Evolutionary conservation across 2,888 invertebrate genomes (phyloP).

Genomic region (Epinotia demarniana): DNA sequence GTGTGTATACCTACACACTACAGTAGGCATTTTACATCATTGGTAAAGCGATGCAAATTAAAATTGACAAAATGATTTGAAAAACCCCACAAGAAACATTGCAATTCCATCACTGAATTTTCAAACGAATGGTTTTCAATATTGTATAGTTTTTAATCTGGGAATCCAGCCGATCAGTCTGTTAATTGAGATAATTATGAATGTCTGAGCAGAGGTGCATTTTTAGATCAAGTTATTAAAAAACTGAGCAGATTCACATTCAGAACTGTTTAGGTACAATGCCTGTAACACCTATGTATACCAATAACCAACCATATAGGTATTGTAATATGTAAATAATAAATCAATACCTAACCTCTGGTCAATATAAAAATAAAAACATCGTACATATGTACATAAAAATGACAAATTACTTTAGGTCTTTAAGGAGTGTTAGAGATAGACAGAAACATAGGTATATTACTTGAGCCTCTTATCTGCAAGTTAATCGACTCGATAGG

Average conservation of each 20-base stretch:
- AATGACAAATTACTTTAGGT: not conserved
- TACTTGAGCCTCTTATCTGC: not conserved
- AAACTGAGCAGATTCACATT: not conserved
- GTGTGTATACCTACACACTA: no score
- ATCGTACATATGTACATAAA: not conserved
- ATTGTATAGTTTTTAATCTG: constrained; percentile 37
- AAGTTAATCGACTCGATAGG: not conserved
- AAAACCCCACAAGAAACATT: not conserved
- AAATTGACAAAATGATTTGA: not conserved
- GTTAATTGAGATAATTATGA: constrained; percentile 43
- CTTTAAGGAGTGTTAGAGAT: not conserved
- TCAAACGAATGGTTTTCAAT: constrained; percentile 21
- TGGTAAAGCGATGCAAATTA: no score
- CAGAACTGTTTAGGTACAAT: not conserved
- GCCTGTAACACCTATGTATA: not conserved
- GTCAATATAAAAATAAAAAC: not conserved
- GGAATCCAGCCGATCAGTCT: constrained; percentile 18
- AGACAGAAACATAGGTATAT: not conserved
- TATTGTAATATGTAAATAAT: not conserved
- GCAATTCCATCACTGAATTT: constrained; percentile 8
- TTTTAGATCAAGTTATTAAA: constrained; percentile 28
- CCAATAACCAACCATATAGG: not conserved
- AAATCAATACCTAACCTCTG: not conserved
- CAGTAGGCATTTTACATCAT: no score
- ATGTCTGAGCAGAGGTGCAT: constrained; percentile 41